Conservation (phyloP, 2,797 vertebrate species). For the Myiothlypis coronata region DNA sequence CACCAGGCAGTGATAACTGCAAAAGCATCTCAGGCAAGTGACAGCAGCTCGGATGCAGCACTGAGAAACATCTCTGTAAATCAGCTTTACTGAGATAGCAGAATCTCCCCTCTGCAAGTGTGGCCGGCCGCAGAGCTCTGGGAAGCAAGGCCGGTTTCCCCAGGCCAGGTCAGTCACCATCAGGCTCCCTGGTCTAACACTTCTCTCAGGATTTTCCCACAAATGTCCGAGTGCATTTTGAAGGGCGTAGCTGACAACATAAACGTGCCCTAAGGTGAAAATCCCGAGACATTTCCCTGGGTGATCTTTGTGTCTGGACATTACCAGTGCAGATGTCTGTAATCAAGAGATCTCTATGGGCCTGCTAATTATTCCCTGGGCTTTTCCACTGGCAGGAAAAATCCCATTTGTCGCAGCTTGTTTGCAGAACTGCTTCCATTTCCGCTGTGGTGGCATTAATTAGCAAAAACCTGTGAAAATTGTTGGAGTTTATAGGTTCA, state of each 20-base stretch:
- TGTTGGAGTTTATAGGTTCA: constrained; percentile 62
- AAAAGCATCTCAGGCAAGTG: constrained; percentile 10
- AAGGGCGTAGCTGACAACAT: constrained; percentile 79
- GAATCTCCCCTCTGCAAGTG: constrained; percentile 71
- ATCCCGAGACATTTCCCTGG: constrained; percentile 66
- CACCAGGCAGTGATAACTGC: neutral
- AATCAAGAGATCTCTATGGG: constrained; percentile 72
- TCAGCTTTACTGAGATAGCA: constrained; percentile 72
- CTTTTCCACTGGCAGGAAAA: constrained; percentile 76
- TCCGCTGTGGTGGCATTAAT: constrained; percentile 76
- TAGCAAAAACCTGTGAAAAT: constrained; percentile 77
- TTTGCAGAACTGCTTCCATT: constrained; percentile 70
- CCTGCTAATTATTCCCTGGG: constrained; percentile 76
- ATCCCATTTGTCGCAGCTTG: constrained; percentile 74
- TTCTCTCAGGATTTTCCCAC: constrained; percentile 85
- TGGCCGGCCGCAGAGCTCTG: constrained; percentile 68
- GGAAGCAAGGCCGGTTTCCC: constrained; percentile 67
- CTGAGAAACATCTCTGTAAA: constrained; percentile 51
- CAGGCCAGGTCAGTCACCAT: constrained; percentile 70
- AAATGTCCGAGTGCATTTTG: constrained; percentile 73
- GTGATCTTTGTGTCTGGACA: constrained; percentile 62
- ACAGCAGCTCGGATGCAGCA: neutral
- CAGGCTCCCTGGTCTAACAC: constrained; percentile 76
- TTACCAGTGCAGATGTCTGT: constrained; percentile 72
- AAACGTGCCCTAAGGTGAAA: constrained; percentile 78